Evolutionary conservation across 2,113 vertebrate genomes (phyloP).

Genomic region (Cinclus cinclus): DNA sequence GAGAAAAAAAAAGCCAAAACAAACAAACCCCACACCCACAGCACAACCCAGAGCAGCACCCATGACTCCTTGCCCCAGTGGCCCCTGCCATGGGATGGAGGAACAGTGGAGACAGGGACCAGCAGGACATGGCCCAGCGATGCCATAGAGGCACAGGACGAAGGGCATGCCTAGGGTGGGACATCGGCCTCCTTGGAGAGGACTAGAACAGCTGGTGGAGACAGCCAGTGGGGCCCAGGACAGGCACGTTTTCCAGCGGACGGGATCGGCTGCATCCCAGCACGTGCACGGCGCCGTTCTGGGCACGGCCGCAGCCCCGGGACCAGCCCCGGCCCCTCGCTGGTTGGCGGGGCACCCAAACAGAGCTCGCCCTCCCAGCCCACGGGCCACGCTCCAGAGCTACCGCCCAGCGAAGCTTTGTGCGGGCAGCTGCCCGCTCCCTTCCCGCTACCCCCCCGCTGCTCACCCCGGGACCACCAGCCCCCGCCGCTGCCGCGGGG

Average conservation of each 20-base stretch:
- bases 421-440: neutral
- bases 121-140: neutral
- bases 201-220: neutral
- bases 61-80: fast-evolving
- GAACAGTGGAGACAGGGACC: neutral
- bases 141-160: neutral
- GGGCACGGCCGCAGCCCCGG: neutral
- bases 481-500: neutral
- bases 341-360: fast-evolving
- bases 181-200: neutral
- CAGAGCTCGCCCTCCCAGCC: neutral
- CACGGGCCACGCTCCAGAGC: neutral
- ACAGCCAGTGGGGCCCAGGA: fast-evolving
- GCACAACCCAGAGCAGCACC: neutral
- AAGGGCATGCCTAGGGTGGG: neutral
- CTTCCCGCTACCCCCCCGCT: neutral
- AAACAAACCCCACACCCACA: slow-evolving; percentile 14
- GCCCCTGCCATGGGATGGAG: neutral
- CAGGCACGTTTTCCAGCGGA: neutral
- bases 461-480: neutral
- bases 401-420: neutral
- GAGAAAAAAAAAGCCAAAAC: neutral
- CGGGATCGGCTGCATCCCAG: fast-evolving
- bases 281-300: neutral
- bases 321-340: neutral